Evolutionary conservation across 2,797 vertebrate species (phyloP).

Genomic region (Crypturellus tataupa): DNA sequence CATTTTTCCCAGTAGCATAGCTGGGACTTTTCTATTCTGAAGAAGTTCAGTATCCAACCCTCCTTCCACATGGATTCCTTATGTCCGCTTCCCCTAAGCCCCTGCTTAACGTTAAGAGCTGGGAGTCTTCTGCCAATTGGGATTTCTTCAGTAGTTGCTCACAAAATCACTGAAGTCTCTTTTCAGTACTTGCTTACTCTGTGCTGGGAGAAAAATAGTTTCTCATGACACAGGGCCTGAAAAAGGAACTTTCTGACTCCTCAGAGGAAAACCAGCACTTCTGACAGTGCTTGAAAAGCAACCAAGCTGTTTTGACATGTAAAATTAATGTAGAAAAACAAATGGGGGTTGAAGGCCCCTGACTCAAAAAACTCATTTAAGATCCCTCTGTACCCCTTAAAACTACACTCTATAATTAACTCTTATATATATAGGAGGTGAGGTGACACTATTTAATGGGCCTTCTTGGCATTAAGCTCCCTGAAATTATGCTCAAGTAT

Average conservation of each 20-base stretch:
- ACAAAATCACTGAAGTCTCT: background rate
- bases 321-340: constrained; percentile 23
- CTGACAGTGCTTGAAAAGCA: constrained; percentile 21
- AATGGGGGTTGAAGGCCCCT: background rate
- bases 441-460: constrained; percentile 19
- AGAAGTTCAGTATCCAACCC: background rate
- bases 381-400: background rate
- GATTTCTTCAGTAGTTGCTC: constrained; percentile 7
- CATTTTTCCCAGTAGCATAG: background rate
- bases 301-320: background rate
- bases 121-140: background rate
- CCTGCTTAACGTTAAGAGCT: background rate
- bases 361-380: background rate
- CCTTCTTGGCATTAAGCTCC: background rate
- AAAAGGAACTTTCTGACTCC: constrained; percentile 5
- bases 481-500: background rate
- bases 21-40: background rate
- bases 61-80: background rate
- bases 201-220: background rate
- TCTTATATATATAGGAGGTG: background rate
- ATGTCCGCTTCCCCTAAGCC: background rate
- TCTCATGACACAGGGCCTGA: constrained; percentile 16
- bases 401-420: background rate
- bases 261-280: constrained; percentile 28
- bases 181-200: constrained; percentile 13